These are phyloP conservation scores for Caenorhabditis remanei DNA, from an alignment of 1,140 invertebrate genomes.

Conservation along the genomic window DNA sequence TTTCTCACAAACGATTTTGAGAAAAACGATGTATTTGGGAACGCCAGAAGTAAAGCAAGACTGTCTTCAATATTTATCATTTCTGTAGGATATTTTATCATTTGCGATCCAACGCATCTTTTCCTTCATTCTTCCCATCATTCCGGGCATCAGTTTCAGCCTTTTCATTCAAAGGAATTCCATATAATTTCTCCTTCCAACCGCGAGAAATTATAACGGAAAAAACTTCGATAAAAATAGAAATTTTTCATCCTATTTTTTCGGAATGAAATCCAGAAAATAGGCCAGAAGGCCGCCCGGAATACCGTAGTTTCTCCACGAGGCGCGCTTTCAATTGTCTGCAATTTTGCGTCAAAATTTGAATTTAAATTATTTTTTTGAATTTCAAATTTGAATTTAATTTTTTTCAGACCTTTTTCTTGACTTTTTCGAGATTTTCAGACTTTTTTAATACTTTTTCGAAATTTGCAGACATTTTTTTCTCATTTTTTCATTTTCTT, in stretches of 20 bases:
- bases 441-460: neutral
- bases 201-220: no score
- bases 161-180: neutral
- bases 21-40: no score
- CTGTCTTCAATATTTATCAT: neutral
- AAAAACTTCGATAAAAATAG: no score
- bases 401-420: no score
- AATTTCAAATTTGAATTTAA: no score
- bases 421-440: neutral
- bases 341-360: neutral
- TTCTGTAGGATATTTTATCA: neutral
- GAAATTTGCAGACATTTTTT: neutral
- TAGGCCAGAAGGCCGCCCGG: neutral
- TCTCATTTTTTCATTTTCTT: neutral
- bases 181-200: no score
- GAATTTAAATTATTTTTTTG: no score
- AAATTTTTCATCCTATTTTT: no score
- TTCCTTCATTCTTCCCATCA: slow-evolving; percentile 10
- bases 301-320: neutral
- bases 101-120: neutral
- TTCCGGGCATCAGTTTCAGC: slow-evolving; percentile 33
- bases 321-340: neutral
- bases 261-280: neutral
- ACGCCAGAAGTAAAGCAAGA: no score
- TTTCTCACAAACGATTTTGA: no score